phyloP scores from a whole-genome alignment of 2,888 invertebrate genomes.

The Habrosyne pyritoides region DNA sequence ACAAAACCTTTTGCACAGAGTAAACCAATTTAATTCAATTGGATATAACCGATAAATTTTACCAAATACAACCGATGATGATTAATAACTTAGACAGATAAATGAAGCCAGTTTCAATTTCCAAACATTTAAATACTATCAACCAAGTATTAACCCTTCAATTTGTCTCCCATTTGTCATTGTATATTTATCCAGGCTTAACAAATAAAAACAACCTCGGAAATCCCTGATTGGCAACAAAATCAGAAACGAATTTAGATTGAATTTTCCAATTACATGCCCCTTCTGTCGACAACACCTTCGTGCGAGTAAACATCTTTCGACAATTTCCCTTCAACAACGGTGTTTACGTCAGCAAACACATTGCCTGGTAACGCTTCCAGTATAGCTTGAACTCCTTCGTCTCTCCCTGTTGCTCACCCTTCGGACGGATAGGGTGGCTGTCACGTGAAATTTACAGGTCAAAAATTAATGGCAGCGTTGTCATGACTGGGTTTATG shows the following conservation, averaged over 20 bases:
- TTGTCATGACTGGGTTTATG: slow-evolving; percentile 60
- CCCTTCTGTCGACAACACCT: slow-evolving; percentile 50
- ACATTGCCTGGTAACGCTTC: slow-evolving; percentile 41
- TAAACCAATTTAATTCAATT: background rate
- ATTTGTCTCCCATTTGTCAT: background rate
- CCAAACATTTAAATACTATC: background rate
- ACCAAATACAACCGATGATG: background rate
- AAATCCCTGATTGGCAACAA: slow-evolving; percentile 29
- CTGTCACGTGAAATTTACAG: slow-evolving; percentile 46
- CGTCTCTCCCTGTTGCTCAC: slow-evolving; percentile 19
- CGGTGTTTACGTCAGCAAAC: slow-evolving; percentile 63
- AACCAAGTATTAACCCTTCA: too few relatives aligned
- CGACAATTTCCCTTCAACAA: slow-evolving; percentile 55
- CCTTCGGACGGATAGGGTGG: slow-evolving; percentile 19
- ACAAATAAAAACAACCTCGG: slow-evolving; percentile 21
- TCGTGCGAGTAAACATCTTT: slow-evolving; percentile 60
- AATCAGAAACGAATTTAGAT: slow-evolving; percentile 54
- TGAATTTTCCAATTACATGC: slow-evolving; percentile 61
- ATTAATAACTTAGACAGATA: too few relatives aligned
- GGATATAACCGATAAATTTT: background rate
- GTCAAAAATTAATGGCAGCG: slow-evolving; percentile 57
- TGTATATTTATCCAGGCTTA: slow-evolving; percentile 9
- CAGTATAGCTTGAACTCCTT: slow-evolving; percentile 43
- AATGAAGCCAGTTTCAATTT: too few relatives aligned
- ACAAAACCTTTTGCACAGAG: background rate